A percentile compares a stretch with the other conserved stretches of the same genome.
phyloP scores from a whole-genome alignment of 2,888 invertebrate species.

The Heliconius hortense region DNA sequence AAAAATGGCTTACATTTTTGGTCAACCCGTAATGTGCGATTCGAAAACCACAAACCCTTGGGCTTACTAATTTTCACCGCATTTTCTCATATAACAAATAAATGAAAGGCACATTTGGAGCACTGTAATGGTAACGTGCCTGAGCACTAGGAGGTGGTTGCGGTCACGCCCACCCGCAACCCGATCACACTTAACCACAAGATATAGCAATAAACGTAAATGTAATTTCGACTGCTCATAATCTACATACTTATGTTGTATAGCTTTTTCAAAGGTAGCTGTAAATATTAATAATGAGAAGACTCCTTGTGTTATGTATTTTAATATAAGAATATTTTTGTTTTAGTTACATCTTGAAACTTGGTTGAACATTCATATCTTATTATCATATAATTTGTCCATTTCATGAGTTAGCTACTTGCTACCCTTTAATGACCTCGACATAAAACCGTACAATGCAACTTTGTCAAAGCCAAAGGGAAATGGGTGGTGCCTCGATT shows the following conservation, averaged over 20 bases:
- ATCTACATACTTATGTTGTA: constrained; percentile 17
- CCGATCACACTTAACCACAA: constrained; percentile 46
- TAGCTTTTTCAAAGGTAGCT: neutral
- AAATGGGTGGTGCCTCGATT: constrained; percentile 32
- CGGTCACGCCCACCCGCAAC: constrained; percentile 56
- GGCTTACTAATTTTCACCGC: constrained; percentile 6
- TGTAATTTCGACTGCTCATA: constrained; percentile 33
- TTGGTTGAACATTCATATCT: neutral
- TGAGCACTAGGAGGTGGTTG: constrained; percentile 39
- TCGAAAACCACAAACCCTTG: neutral
- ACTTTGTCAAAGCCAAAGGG: constrained; percentile 28
- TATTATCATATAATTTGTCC: constrained; percentile 4
- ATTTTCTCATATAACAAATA: constrained; percentile 24
- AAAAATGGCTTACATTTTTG: neutral
- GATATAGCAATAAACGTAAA: constrained; percentile 36
- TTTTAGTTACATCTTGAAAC: neutral
- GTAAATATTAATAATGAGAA: neutral
- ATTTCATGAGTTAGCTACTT: constrained; percentile 11
- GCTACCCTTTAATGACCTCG: constrained; percentile 24
- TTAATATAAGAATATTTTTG: neutral
- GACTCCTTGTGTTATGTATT: neutral
- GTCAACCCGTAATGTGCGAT: neutral
- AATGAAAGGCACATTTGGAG: constrained; percentile 22
- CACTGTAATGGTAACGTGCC: constrained; percentile 28
- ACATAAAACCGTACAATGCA: constrained; percentile 19